A percentile compares a stretch with the other conserved stretches of the same genome.
phyloP scores from a whole-genome alignment of 2,797 vertebrate genomes.

The Myotis vivesi region DNA sequence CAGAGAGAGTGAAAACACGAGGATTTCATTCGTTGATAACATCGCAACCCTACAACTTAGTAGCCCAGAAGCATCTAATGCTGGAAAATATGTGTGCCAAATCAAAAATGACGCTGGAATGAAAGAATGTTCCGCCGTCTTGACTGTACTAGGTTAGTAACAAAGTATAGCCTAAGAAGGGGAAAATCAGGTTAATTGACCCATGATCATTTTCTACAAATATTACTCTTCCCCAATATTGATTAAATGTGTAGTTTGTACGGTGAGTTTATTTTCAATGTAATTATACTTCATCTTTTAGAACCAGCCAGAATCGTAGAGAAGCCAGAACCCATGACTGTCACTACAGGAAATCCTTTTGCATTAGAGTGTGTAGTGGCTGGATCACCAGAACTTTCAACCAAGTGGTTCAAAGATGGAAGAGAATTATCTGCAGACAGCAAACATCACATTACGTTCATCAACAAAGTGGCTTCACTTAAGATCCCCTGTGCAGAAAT shows the following conservation, averaged over 20 bases:
- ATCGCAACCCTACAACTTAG: slow-evolving; percentile 90
- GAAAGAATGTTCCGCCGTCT: slow-evolving; percentile 92
- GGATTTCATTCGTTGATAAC: slow-evolving; percentile 91
- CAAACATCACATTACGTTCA: slow-evolving; percentile 94
- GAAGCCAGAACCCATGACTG: slow-evolving; percentile 94
- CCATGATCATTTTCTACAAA: neutral
- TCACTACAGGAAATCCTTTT: slow-evolving; percentile 94
- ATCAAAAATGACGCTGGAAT: slow-evolving; percentile 96
- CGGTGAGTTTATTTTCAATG: slow-evolving; percentile 39
- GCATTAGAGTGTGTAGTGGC: slow-evolving; percentile 93
- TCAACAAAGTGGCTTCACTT: slow-evolving; percentile 91
- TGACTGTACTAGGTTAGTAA: slow-evolving; percentile 96
- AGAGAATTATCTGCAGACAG: slow-evolving; percentile 92
- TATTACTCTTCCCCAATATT: neutral
- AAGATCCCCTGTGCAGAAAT: slow-evolving; percentile 93
- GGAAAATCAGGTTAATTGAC: neutral
- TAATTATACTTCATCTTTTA: slow-evolving; percentile 81
- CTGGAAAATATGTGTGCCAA: slow-evolving; percentile 95
- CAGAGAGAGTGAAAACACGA: slow-evolving; percentile 93
- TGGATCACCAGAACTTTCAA: slow-evolving; percentile 94
- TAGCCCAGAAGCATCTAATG: slow-evolving; percentile 88
- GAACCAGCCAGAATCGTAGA: slow-evolving; percentile 97
- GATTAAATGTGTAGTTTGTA: neutral
- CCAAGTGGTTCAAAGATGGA: slow-evolving; percentile 96
- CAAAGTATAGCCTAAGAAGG: neutral